phyloP scores from a whole-genome alignment of 2,113 vertebrate species.

The Aldabrachelys gigantea region DNA sequence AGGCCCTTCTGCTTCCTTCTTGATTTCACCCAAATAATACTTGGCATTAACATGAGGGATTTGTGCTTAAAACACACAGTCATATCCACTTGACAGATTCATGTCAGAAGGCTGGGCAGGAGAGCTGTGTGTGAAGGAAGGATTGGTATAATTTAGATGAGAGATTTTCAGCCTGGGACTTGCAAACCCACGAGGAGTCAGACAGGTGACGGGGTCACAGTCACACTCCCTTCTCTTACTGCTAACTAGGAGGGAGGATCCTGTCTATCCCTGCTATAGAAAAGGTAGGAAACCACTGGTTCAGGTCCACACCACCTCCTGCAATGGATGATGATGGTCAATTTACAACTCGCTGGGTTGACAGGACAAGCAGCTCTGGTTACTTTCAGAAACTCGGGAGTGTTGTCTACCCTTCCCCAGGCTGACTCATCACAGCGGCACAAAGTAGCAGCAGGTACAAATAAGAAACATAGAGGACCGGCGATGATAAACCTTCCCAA shows the following conservation, averaged over 20 bases:
- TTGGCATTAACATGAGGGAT: not conserved
- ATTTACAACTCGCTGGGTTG: not conserved
- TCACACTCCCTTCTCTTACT: not conserved
- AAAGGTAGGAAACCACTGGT: not conserved
- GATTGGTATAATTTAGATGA: not conserved
- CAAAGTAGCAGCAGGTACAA: not conserved
- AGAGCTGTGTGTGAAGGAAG: not conserved
- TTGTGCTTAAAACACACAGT: not conserved
- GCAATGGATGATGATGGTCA: not conserved
- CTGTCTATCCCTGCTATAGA: not conserved
- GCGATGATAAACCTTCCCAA: not conserved
- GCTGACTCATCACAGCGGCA: accelerated
- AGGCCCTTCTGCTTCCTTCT: too few relatives aligned
- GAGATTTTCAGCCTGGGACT: not conserved
- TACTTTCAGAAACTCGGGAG: not conserved
- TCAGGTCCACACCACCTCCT: not conserved
- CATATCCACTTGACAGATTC: not conserved
- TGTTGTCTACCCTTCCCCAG: not conserved
- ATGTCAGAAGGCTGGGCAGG: not conserved
- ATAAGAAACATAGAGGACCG: not conserved
- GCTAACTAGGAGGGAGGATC: not conserved
- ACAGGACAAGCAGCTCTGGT: not conserved
- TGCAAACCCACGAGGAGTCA: not conserved
- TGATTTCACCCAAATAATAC: too few relatives aligned
- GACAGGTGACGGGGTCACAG: not conserved